Evolutionary conservation across 1,140 invertebrate genomes (phyloP), one percentile per base, ranked within the genome.

Genomic region (Piezodorus guildinii): DNA sequence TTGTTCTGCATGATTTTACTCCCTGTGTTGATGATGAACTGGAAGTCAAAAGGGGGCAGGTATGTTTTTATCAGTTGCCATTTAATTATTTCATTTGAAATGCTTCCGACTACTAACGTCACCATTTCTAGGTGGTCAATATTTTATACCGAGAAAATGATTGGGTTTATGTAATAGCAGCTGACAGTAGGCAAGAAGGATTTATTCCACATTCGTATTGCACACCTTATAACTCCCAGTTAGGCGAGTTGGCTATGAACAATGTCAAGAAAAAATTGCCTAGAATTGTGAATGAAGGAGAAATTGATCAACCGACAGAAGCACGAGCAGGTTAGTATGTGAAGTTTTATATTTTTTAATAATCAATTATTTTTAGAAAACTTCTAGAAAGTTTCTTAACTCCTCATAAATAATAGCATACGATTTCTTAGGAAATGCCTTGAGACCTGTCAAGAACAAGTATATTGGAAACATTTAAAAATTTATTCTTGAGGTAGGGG

Each of bases 201-300:
- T 97, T 96, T 71, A 94, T 96, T 68, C 94, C 94, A 12, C 88
- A 93, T 72, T 93, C 91, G 0, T 95, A 95, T 73, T 94, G 91
- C 75, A 87, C 89, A 0, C 88, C 91, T 0, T 91, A 86, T 72
- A 85, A 84, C 45, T 87, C 85, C 44, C 81, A 83, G 39, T 76
- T 90, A 67, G 85, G 85, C 16, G 87, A 88, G 63, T 73, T 89
- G 49, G 85, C 86, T 9, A 74, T 83, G 64, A 83, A 77, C 68
- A 80, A 82, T 70, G 81, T 86, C 6, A 88, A 92, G 72, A 94
- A 94, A 73, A 94, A 94, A 76, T 76, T 92, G 63, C 91, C 90
- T 8, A 73, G 87, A 62, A 69, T 60, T 52, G 66, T 67, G 54
- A 67, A 68, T 30, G 69, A 68, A 66, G 65, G 66, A 14, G 69